Conservation (phyloP, 1,140 invertebrate species). For the Sycophaga agraensis region DNA sequence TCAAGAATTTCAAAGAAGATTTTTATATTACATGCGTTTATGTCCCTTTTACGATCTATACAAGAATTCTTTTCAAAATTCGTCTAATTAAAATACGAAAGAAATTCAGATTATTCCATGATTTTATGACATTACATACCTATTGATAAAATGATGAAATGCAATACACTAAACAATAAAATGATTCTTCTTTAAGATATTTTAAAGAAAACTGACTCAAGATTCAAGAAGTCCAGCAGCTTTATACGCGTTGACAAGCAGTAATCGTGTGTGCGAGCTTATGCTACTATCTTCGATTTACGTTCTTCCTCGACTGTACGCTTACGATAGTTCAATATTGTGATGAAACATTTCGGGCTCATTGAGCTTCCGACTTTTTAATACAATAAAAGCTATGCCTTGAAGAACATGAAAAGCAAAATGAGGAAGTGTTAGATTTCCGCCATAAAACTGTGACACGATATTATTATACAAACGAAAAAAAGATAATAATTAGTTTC, state of each 20-base stretch:
- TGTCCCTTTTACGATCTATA: no score
- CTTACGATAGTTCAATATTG: not conserved
- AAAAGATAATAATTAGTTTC: no score
- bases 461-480: no score
- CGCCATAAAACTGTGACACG: no score
- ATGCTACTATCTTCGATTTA: not conserved
- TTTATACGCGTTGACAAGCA: not conserved
- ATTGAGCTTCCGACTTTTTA: not conserved
- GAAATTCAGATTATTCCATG: no score
- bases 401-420: no score
- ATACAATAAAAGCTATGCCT: no score
- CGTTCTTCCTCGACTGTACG: not conserved
- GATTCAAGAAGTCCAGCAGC: not conserved
- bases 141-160: not conserved
- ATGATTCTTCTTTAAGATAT: not conserved
- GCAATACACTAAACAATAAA: not conserved
- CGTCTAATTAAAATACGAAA: not conserved
- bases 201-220: not conserved
- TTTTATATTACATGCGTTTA: no score
- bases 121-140: no score
- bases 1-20: no score
- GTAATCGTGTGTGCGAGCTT: not conserved
- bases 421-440: no score
- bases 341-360: not conserved
- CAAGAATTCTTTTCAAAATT: conserved; percentile 16